Percentiles rank a stretch among this genome's conserved stretches.
These are phyloP conservation scores for Sinella curviseta DNA, from an alignment of 1,140 invertebrate genomes.

Conservation along the genomic window DNA sequence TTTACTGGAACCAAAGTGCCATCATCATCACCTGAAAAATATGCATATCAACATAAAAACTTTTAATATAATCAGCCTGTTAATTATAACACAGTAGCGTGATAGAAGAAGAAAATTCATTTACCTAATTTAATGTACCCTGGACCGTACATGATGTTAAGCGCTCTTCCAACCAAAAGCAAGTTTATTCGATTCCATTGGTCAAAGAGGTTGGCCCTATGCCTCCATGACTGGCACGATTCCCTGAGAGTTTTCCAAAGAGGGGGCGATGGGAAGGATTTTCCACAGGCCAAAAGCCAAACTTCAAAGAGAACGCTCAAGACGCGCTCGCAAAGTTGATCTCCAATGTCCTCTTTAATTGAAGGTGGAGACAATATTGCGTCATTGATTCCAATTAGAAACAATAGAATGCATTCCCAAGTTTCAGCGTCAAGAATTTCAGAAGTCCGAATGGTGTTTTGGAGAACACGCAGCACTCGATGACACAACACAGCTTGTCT, in stretches of 20 bases:
- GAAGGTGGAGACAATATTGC: slow-evolving; percentile 86
- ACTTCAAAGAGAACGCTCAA: slow-evolving; percentile 91
- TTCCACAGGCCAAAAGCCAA: slow-evolving; percentile 87
- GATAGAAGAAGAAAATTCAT: no score
- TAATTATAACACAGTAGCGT: slow-evolving; percentile 18
- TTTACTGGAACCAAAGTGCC: slow-evolving; percentile 72
- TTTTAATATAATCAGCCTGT: slow-evolving; percentile 22
- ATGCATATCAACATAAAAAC: slow-evolving; percentile 20
- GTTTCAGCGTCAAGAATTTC: slow-evolving; percentile 77
- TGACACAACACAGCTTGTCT: slow-evolving; percentile 94
- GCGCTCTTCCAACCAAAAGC: slow-evolving; percentile 77
- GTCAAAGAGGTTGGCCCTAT: slow-evolving; percentile 84
- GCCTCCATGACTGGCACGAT: slow-evolving; percentile 88
- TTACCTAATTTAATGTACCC: slow-evolving; percentile 69
- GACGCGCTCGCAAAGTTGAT: slow-evolving; percentile 90
- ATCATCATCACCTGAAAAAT: slow-evolving; percentile 77
- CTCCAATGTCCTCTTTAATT: slow-evolving; percentile 89
- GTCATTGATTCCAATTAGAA: slow-evolving; percentile 90
- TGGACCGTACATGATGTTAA: slow-evolving; percentile 86
- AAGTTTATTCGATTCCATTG: slow-evolving; percentile 95
- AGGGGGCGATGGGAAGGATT: slow-evolving; percentile 87
- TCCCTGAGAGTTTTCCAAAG: slow-evolving; percentile 94
- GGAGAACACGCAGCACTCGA: slow-evolving; percentile 83
- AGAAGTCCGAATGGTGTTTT: slow-evolving; percentile 81
- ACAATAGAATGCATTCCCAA: slow-evolving; percentile 85